Conservation (phyloP, 2,113 vertebrate species). For the Hippocampus mohnikei region DNA sequence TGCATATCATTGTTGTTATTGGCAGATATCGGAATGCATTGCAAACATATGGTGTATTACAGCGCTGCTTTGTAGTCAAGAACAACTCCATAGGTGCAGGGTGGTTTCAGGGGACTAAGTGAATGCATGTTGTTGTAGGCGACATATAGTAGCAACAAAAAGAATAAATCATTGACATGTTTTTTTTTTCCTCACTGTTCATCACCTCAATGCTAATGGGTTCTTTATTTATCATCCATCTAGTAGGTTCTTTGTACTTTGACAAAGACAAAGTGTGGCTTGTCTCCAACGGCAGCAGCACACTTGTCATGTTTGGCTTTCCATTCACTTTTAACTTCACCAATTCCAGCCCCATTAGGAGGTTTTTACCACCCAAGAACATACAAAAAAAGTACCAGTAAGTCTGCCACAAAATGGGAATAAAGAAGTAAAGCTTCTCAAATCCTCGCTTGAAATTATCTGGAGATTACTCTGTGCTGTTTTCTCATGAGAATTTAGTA, state of each 20-base stretch:
- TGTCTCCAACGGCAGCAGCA: constrained; percentile 25
- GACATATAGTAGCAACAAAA: not conserved
- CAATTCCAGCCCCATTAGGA: constrained; percentile 52
- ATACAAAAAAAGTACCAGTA: constrained; percentile 27
- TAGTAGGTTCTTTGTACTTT: constrained; percentile 28
- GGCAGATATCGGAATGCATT: constrained; percentile 59
- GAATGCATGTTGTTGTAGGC: not conserved
- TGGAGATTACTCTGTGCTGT: constrained; percentile 12
- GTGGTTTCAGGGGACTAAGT: constrained; percentile 3
- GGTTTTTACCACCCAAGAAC: constrained; percentile 55
- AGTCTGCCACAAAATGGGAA: constrained; percentile 27
- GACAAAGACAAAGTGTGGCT: constrained; percentile 20
- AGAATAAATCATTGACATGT: constrained; percentile 31
- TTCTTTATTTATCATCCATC: constrained; percentile 39
- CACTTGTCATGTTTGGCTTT: constrained; percentile 43
- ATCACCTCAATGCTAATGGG: constrained; percentile 34
- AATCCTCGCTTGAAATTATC: constrained; percentile 21
- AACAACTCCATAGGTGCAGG: constrained; percentile 22
- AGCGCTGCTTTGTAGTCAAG: constrained; percentile 34
- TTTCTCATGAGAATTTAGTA: not conserved
- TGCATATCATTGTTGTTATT: constrained; percentile 65
- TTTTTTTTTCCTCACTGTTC: constrained; percentile 4
- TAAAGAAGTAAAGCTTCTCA: constrained; percentile 26
- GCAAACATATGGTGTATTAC: constrained; percentile 54
- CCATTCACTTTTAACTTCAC: constrained; percentile 48